Evolutionary conservation across 2,888 invertebrate genomes (phyloP), one percentile per base, ranked within the genome.

Genomic region (Spilosoma lubricipeda): DNA sequence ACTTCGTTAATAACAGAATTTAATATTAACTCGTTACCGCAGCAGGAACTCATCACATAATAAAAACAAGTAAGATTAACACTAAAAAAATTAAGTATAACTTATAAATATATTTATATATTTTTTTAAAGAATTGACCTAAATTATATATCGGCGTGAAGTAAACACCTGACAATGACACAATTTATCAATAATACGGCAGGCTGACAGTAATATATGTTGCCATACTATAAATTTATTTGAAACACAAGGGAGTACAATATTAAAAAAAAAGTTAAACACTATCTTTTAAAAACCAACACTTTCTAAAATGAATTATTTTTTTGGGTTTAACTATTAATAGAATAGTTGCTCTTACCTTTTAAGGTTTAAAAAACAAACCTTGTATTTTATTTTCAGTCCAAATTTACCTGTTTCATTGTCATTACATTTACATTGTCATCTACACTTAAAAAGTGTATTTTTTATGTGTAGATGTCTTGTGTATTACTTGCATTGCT

Each of bases 1-100:
- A 95, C 90, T 90, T 95, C 93, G 85, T 89, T 89, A 79, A 93
- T 81, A 77, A 93, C 95, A 79, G 95, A 92, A 91, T 91, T 93
- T 83, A 91, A 90, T 83, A 95, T 80, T 77, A 93, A 88, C 82
- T 95, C 95, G 87, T 94, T 93, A 79, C 95, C 93, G 81, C 95
- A 95, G 91, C 95, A 95, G 90, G 93, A 93, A 94, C 90, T 94
- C 95, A 95, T 95, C 87, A 94, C 95, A 92, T 89, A 85, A 83
- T 80, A 81, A 76, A 64, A 79, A 75, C 78, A 82, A 78, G 81
- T 86, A 76, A 83, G 76, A 80, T 80, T 80, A 76, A 70, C 81
- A 79, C 82, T 84, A 85, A 72, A 80, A 79, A 76, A 81, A 33
- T 48, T 82, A 84, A 80, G 82, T 78, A 74, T 85, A 82, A 80